A percentile compares a stretch with the other conserved stretches of the same genome.
phyloP scores from a whole-genome alignment of 2,888 invertebrate species.

The Euplexia lucipara region DNA sequence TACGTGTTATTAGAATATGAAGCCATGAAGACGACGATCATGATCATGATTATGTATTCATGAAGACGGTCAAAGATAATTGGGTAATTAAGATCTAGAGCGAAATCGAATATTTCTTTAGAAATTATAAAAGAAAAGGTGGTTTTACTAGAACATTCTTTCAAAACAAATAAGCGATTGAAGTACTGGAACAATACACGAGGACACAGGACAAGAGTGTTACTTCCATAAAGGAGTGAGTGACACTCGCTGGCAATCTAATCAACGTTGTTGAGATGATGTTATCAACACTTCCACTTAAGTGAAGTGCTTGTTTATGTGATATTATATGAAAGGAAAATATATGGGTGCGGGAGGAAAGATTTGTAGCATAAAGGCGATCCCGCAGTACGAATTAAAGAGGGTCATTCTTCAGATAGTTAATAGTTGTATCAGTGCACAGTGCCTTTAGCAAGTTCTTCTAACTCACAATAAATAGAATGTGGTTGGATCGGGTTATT shows the following conservation, averaged over 20 bases:
- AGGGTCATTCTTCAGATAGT: neutral
- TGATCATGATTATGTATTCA: neutral
- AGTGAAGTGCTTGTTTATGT: constrained; percentile 53
- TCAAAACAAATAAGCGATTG: constrained; percentile 4
- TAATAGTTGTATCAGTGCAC: neutral
- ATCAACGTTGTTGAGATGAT: constrained; percentile 53
- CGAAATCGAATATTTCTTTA: neutral
- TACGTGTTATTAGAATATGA: constrained; percentile 17
- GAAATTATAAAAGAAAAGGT: neutral
- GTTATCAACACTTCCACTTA: constrained; percentile 56
- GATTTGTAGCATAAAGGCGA: neutral
- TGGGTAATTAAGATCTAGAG: neutral
- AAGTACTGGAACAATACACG: constrained; percentile 25
- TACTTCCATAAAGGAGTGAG: constrained; percentile 21
- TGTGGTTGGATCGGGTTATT: no score
- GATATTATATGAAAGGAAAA: constrained; percentile 14
- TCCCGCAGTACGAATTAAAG: constrained; percentile 9
- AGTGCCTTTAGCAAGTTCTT: no score
- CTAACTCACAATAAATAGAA: no score
- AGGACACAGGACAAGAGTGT: constrained; percentile 22
- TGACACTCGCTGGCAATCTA: constrained; percentile 52
- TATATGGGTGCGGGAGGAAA: constrained; percentile 6
- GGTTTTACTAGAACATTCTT: neutral
- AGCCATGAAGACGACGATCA: no score
- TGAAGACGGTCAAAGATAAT: constrained; percentile 1